Evolutionary conservation across 2,797 vertebrate species (phyloP).

Genomic region (Menidia menidia): DNA sequence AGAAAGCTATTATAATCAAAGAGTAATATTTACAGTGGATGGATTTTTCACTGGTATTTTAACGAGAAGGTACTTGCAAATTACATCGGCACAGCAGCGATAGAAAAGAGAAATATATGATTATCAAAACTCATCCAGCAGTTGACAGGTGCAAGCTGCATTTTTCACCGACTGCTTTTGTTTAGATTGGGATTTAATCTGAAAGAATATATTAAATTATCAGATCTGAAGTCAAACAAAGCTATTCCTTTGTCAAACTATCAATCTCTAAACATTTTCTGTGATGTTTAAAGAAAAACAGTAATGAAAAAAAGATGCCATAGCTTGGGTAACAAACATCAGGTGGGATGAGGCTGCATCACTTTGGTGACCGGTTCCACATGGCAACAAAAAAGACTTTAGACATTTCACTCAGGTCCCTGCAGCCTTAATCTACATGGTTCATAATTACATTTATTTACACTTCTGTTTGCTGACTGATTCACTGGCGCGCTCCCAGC

Average conservation of each 20-base stretch:
- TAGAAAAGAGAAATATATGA: neutral
- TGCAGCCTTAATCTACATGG: neutral
- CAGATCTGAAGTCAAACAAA: neutral
- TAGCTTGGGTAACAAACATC: no score
- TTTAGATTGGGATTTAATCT: no score
- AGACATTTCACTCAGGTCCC: neutral
- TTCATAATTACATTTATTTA: neutral
- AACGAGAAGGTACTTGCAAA: no score
- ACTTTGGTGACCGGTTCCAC: neutral
- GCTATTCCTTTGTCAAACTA: neutral
- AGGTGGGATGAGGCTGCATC: neutral
- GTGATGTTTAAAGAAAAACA: no score
- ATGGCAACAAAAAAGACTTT: neutral
- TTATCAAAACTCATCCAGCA: neutral
- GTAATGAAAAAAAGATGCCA: no score
- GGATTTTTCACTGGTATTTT: no score
- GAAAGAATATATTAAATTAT: no score
- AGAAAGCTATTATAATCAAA: neutral
- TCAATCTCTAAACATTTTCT: no score
- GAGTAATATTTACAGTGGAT: neutral
- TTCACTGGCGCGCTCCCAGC: conserved; percentile 9
- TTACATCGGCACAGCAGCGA: no score
- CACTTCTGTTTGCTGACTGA: conserved; percentile 1
- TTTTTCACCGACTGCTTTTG: no score
- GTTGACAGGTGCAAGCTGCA: no score